These are phyloP conservation scores for Mesorhabditis sp. DNA, from an alignment of 2,888 invertebrate genomes.

Conservation along the genomic window DNA sequence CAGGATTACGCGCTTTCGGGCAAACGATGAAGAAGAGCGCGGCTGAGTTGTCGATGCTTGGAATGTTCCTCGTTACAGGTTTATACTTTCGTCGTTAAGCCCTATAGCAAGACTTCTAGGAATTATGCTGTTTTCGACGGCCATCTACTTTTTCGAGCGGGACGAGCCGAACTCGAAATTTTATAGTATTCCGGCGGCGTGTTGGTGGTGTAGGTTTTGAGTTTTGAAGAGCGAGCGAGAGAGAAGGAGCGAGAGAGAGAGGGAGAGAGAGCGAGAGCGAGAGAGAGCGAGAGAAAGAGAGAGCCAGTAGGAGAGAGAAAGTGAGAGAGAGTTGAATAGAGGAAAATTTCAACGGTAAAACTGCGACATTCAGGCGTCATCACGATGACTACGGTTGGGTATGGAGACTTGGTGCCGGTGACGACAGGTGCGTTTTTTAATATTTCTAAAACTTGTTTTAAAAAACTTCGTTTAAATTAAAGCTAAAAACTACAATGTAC, in stretches of 20 bases:
- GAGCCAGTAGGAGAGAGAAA: neutral
- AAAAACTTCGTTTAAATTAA: neutral
- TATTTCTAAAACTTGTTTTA: neutral
- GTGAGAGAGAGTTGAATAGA: neutral
- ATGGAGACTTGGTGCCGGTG: slow-evolving; percentile 54
- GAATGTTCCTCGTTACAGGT: slow-evolving; percentile 55
- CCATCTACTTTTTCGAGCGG: slow-evolving; percentile 54
- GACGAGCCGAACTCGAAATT: slow-evolving; percentile 55
- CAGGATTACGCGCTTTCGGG: slow-evolving; percentile 51
- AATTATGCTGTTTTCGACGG: slow-evolving; percentile 55
- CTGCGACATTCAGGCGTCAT: slow-evolving; percentile 33
- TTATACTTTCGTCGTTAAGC: slow-evolving; percentile 12
- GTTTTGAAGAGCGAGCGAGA: neutral
- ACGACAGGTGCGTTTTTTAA: slow-evolving; percentile 38
- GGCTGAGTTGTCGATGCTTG: slow-evolving; percentile 55
- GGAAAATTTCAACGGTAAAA: neutral
- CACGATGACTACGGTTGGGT: slow-evolving; percentile 48
- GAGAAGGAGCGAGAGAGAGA: neutral
- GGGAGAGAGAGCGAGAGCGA: neutral
- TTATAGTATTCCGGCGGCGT: slow-evolving; percentile 53
- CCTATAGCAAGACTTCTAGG: slow-evolving; percentile 24
- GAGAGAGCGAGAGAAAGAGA: neutral
- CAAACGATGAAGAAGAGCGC: slow-evolving; percentile 54
- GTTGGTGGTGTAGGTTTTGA: slow-evolving; percentile 54
- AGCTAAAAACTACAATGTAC: neutral